Evolutionary conservation across 2,797 vertebrate species (phyloP), one percentile per base, ranked within the genome.

Genomic region (Natrix natrix): DNA sequence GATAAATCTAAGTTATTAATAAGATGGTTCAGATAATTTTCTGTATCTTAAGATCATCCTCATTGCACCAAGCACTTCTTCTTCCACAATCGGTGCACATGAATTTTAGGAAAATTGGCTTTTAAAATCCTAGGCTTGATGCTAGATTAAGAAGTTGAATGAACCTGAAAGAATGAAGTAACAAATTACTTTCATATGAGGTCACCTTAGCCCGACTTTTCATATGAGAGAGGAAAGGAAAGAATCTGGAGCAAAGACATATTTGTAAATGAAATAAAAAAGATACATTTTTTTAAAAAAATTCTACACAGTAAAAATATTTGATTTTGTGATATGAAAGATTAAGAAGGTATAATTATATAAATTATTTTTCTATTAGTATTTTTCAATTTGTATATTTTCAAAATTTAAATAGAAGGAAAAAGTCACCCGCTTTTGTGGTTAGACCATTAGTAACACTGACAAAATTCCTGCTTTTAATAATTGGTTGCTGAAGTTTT

Each of bases 401-500:
- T 83, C 66, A 90, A 24, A 66, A 17, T 91, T 59, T 87, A 48
- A 74, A 61, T 52, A 56, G 86, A 92, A 92, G 91, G 93, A 89
- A 32, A 17, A 90, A 91, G 10, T 4, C 48, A 8, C 3, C 93
- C 91, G 91, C 0, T 0, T 20, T 57, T 86, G 43, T 74, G 87
- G 91, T 95, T 88, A 94, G 4, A 87, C 1, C n/a, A 14, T 78
- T 52, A n/a, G 32, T 59, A 20, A 83, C 87, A 16, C 48, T 96
- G 93, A 93, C 37, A 26, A 94, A 92, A 95, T 91, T 14, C 86
- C 93, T 92, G 52, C 91, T 94, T 96, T 91, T 83, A 74, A 8
- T 93, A 7, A 93, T 43, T 89, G 89, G 74, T 32, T 87, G n/a
- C 0, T 1, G 90, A 94, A 90, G 22, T 22, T 94, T 95, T 92